These are phyloP conservation scores for Xestoiulus laeticollis DNA, from an alignment of 2,888 invertebrate genomes.

Conservation along the genomic window DNA sequence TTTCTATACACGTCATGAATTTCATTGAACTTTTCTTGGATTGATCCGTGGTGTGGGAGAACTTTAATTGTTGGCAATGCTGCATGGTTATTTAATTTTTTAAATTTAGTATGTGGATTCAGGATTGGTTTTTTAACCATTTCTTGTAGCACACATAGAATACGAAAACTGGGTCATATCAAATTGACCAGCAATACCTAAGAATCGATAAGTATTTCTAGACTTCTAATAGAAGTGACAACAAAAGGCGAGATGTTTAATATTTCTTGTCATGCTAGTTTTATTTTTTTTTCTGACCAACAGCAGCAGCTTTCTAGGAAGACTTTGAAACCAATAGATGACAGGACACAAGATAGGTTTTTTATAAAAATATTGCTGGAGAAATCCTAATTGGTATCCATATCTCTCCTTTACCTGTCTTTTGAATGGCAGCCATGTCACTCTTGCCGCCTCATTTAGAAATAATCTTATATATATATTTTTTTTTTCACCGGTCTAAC, in stretches of 20 bases:
- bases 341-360: not conserved
- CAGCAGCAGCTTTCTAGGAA: not conserved
- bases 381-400: constrained; percentile 29
- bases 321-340: not conserved
- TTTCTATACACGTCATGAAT: too few species aligned
- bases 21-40: too few species aligned
- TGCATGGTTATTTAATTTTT: too few species aligned
- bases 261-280: not conserved
- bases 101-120: not conserved
- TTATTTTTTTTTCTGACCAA: not conserved
- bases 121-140: not conserved
- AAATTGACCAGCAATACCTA: too few species aligned
- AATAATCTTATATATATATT: not conserved
- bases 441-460: constrained; percentile 5
- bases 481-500: not conserved
- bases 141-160: too few species aligned
- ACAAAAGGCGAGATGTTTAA: not conserved
- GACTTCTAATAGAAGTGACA: not conserved
- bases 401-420: constrained; percentile 34
- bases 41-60: too few species aligned
- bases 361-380: not conserved
- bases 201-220: not conserved
- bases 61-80: too few species aligned
- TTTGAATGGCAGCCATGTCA: constrained; percentile 19
- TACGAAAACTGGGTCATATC: too few species aligned